Base-by-base conservation (phyloP, 2,888 invertebrate species). In the Gibbula magus region DNA sequence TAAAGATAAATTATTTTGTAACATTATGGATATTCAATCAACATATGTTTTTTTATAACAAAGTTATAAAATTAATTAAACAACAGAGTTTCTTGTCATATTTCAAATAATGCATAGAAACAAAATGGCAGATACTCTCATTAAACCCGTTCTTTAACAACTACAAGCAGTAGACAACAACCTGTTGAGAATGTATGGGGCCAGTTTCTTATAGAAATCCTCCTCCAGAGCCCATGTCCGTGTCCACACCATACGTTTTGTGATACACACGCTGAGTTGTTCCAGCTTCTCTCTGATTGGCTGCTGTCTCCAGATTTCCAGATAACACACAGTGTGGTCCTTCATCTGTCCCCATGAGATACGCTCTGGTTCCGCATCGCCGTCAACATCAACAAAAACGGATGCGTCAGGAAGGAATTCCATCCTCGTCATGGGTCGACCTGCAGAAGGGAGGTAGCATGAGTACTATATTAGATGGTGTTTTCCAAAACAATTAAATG, bases 161-260 rank as follows among this genome's bases (percentile, higher is more conserved):
- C n/a, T n/a, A n/a, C n/a, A n/a, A n/a, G n/a, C n/a, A n/a, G n/a
- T n/a, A n/a, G n/a, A n/a, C n/a, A n/a, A n/a, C n/a, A 13, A 91
- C 92, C 90, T 91, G 81, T 88, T 88, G 32, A 90, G 87, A n/a
- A 91, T 81, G 7, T 90, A 56, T 0, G 91, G 89, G 18, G 89
- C 88, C n/a, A 90, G 80, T 67, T 91, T 89, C 56, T 90, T 86
- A 78, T 86, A 85, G 77, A 88, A 86, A 66, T 89, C 89, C 73
- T 90, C 89, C 70, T 90, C 89, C 78, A 88, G 84, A 18, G 86
- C 87, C 89, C 90, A 89, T 3, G 89, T 88, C 0, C 86, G 85
- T 0, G 87, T 86, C 84, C 90, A 88, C 74, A 89, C 87, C 51
- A 90, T 81, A 35, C 89, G 81, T 32, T 87, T 87, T 29, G 89